A percentile compares a stretch with the other conserved stretches of the same genome.
Conservation (phyloP, 2,888 invertebrate genomes). For the Autographa pulchrina region DNA sequence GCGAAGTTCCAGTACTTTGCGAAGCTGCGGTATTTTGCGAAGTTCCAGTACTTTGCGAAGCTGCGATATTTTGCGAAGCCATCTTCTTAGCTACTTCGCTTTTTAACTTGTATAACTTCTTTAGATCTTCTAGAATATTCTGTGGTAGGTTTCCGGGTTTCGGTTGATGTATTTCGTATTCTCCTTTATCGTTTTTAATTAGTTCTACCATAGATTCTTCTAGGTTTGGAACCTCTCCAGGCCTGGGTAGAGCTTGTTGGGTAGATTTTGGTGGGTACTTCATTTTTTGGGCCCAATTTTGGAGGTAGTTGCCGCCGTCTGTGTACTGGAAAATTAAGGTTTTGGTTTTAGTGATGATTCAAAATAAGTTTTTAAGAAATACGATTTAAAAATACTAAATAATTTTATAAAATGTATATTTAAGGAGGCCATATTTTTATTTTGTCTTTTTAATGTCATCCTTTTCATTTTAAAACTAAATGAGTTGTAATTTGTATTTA, state of each 20-base stretch:
- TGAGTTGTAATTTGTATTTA: no score
- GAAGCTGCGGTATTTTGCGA: background rate
- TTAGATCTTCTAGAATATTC: constrained; percentile 72
- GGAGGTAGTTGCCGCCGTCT: constrained; percentile 89
- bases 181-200: constrained; percentile 79
- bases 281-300: constrained; percentile 90
- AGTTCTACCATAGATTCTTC: constrained; percentile 84
- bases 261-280: constrained; percentile 68
- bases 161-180: constrained; percentile 84
- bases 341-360: background rate
- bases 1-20: constrained; percentile 3
- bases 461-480: no score
- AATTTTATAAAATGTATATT: no score
- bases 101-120: constrained; percentile 78
- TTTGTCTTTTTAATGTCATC: no score
- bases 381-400: no score
- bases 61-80: constrained; percentile 39
- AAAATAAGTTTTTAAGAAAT: no score
- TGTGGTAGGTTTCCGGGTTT: constrained; percentile 79
- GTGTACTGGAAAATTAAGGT: constrained; percentile 72
- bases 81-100: constrained; percentile 73
- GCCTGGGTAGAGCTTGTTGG: constrained; percentile 51
- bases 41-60: background rate
- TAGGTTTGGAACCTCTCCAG: constrained; percentile 78
- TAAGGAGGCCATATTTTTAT: no score